Evolutionary conservation across 2,888 invertebrate species (phyloP).

Genomic region (Idaea dimidiata): DNA sequence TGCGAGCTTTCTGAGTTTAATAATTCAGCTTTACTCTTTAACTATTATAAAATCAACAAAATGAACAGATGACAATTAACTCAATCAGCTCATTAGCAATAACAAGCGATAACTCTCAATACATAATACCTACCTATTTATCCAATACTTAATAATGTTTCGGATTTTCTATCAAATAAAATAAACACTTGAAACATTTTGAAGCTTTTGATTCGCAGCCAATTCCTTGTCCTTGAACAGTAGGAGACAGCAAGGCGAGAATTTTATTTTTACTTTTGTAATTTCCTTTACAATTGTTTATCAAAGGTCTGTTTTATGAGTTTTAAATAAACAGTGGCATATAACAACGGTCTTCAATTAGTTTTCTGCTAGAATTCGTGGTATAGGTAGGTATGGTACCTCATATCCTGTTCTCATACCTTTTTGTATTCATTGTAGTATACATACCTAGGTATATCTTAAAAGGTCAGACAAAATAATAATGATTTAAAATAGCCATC

Average conservation of each 20-base stretch:
- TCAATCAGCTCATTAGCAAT: neutral
- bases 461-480: too few relatives aligned
- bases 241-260: constrained; percentile 59
- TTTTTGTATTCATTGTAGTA: too few relatives aligned
- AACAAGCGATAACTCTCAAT: neutral
- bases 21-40: neutral
- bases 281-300: constrained; percentile 12
- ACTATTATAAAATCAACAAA: neutral
- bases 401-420: too few relatives aligned
- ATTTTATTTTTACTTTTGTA: constrained; percentile 27
- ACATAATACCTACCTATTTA: neutral
- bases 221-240: constrained; percentile 55
- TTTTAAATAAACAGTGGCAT: neutral
- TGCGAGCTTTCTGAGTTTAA: neutral
- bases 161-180: neutral
- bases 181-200: constrained; percentile 23
- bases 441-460: too few relatives aligned
- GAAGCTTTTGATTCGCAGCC: constrained; percentile 58
- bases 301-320: constrained; percentile 12
- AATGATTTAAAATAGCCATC: too few relatives aligned
- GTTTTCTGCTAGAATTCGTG: neutral
- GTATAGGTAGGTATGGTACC: neutral
- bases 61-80: neutral
- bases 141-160: neutral
- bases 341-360: neutral